phyloP scores from a whole-genome alignment of 2,888 invertebrate species.

The Nephrotoma appendiculata region DNA sequence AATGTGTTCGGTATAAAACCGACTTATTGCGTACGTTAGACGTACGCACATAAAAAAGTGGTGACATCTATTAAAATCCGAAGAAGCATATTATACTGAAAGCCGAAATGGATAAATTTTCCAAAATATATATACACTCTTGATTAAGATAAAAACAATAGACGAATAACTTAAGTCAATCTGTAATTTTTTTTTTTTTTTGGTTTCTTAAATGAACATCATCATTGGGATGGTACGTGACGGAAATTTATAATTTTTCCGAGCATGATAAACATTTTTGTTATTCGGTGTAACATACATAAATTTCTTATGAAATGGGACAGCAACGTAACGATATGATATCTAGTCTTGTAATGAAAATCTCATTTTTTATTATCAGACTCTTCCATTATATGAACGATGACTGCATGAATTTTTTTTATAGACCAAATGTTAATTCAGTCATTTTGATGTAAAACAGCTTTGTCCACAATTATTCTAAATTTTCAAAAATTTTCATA shows the following conservation, averaged over 20 bases:
- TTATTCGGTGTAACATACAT: background rate
- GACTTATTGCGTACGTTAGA: background rate
- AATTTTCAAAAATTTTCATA: too few relatives aligned
- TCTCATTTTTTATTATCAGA: too few relatives aligned
- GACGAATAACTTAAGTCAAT: background rate
- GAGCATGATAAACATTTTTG: background rate
- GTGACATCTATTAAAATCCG: background rate
- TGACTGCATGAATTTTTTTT: too few relatives aligned
- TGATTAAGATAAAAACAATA: background rate
- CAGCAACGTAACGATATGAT: background rate
- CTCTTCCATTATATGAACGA: too few relatives aligned
- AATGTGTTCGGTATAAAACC: background rate
- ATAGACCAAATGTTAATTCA: too few relatives aligned
- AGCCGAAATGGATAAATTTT: background rate
- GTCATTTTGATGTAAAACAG: too few relatives aligned
- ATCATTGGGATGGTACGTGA: background rate
- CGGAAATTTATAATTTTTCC: background rate
- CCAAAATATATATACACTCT: background rate
- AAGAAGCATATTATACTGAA: background rate
- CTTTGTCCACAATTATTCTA: too few relatives aligned
- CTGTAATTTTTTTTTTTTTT: background rate
- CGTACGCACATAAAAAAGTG: background rate
- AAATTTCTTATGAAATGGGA: background rate
- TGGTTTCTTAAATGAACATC: background rate
- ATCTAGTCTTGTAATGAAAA: background rate